Percentiles rank a stretch among this genome's conserved stretches.
Evolutionary conservation across 2,888 invertebrate genomes (phyloP).

Genomic region (Dynastes grantii): DNA sequence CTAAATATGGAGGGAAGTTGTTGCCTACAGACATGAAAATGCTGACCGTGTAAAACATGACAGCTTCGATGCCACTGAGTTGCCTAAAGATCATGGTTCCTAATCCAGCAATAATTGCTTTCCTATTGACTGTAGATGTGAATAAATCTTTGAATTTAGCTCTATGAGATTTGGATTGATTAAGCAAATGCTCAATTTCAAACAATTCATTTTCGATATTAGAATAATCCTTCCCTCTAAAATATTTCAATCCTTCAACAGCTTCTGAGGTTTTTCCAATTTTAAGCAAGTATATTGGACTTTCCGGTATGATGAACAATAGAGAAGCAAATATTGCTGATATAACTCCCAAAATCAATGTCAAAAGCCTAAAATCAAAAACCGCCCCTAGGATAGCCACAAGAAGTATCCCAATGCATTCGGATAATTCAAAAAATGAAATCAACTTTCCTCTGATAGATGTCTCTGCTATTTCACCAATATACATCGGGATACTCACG

Average conservation of each 20-base stretch:
- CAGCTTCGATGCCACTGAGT: not conserved
- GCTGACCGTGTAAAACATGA: slow-evolving; percentile 5
- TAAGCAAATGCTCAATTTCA: not conserved
- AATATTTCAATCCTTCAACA: slow-evolving; percentile 9
- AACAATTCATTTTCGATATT: slow-evolving; percentile 10
- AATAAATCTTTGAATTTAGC: not conserved
- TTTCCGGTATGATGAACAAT: slow-evolving; percentile 18
- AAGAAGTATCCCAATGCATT: not conserved
- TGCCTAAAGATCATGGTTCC: not conserved
- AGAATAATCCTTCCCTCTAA: not conserved
- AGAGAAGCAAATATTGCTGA: not conserved
- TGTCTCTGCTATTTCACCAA: slow-evolving; percentile 14
- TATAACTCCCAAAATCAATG: not conserved
- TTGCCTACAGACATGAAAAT: not conserved
- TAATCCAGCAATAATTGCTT: slow-evolving; percentile 1
- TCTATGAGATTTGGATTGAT: not conserved
- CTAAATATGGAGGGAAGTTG: slow-evolving; percentile 72
- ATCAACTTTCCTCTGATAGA: slow-evolving; percentile 5
- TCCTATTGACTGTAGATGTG: not conserved
- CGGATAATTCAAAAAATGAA: not conserved
- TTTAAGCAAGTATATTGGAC: not conserved
- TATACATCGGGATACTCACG: slow-evolving; percentile 20
- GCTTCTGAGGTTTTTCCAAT: slow-evolving; percentile 2
- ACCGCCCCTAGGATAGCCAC: slow-evolving; percentile 3
- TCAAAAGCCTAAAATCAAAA: not conserved